Evolutionary conservation across 92 coral and sea anemone species (phyloP).

Genomic region (Isaurus tuberculatus): DNA sequence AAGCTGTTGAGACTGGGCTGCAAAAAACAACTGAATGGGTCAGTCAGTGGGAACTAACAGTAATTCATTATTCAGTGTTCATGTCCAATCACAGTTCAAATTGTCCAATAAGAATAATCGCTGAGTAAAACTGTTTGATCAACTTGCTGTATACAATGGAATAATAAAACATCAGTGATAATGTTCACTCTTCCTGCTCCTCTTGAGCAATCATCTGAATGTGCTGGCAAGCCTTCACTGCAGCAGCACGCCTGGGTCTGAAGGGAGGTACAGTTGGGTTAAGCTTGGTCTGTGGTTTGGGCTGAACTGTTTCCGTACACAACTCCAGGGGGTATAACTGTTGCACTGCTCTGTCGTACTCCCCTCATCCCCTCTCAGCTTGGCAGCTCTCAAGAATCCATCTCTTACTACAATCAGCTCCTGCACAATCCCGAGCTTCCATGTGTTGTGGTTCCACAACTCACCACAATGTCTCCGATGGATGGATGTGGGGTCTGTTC

Average conservation of each 20-base stretch:
- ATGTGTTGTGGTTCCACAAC: not conserved
- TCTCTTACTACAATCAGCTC: slow-evolving; percentile 16
- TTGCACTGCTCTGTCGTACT: slow-evolving; percentile 6
- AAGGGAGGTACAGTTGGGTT: slow-evolving; percentile 21
- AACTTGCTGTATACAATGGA: not conserved
- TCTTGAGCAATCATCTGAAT: slow-evolving; percentile 22
- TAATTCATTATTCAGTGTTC: not conserved
- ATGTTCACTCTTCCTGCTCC: slow-evolving; percentile 12
- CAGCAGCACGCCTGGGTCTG: slow-evolving; percentile 32
- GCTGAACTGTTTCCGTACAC: not conserved
- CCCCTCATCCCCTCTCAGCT: slow-evolving; percentile 2
- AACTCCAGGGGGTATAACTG: too few species aligned
- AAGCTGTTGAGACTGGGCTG: slow-evolving; percentile 18
- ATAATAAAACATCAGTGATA: not conserved
- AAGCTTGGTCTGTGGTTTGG: slow-evolving; percentile 2
- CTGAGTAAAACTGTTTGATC: not conserved
- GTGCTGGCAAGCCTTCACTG: slow-evolving; percentile 8
- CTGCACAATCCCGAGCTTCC: slow-evolving; percentile 26
- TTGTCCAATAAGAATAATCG: not conserved
- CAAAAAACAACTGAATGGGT: not conserved
- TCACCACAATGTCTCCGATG: slow-evolving; percentile 6
- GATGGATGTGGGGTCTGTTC: slow-evolving; percentile 9
- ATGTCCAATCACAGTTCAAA: slow-evolving; percentile 1
- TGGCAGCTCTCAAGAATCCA: slow-evolving; percentile 18
- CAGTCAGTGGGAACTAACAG: not conserved